Conservation (phyloP, 2,113 vertebrate genomes). For the Poecile atricapillus region DNA sequence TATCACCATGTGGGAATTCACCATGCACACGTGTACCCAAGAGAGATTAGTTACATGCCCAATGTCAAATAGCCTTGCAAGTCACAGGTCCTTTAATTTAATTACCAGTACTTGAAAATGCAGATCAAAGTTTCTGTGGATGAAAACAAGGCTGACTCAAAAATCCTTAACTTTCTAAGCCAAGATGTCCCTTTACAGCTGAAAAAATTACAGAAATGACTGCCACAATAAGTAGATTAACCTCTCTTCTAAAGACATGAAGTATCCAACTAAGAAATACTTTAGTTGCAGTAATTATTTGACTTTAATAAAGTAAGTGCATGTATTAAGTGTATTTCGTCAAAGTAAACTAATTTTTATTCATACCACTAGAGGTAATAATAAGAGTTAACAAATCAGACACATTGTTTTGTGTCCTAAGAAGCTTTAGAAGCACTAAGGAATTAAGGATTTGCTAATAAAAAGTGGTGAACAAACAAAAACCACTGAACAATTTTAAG, state of each 20-base stretch:
- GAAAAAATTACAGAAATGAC: neutral
- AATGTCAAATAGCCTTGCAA: neutral
- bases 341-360: neutral
- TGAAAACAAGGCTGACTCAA: neutral
- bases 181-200: neutral
- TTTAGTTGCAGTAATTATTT: neutral
- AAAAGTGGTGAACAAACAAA: constrained; percentile 1
- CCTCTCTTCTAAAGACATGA: neutral
- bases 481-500: neutral
- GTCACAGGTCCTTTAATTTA: neutral
- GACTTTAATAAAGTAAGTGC: neutral
- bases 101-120: neutral
- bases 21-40: fast-evolving
- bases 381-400: neutral
- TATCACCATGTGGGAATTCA: neutral
- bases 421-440: constrained; percentile 7
- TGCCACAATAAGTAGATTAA: neutral
- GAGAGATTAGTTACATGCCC: neutral
- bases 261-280: neutral
- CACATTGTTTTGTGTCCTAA: neutral
- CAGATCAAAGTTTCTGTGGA: neutral
- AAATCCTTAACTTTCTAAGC: neutral
- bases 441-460: constrained; percentile 17
- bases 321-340: neutral
- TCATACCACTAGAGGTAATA: neutral